These are phyloP conservation scores for Ptilorrhoa leucosticta DNA, from an alignment of 2,113 vertebrate genomes.

Conservation along the genomic window DNA sequence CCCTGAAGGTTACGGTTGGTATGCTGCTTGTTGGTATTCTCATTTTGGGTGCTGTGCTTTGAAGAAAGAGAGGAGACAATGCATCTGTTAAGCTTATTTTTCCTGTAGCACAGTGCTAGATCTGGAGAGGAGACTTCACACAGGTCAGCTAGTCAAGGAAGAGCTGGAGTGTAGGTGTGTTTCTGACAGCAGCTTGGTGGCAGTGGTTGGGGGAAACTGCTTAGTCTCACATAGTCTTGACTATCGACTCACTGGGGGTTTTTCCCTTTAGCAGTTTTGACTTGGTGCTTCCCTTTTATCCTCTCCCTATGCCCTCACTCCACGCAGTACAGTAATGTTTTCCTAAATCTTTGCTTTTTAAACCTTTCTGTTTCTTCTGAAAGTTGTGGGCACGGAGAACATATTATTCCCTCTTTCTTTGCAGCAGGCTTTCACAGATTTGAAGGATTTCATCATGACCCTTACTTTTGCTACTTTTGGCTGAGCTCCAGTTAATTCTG, in stretches of 20 bases:
- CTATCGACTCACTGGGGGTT: neutral
- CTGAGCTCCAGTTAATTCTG: neutral
- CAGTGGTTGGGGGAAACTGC: neutral
- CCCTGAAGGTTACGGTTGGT: neutral
- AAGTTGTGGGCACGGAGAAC: neutral
- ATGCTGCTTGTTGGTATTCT: neutral
- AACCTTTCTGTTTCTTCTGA: neutral
- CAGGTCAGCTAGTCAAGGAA: neutral
- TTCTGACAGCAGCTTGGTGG: neutral
- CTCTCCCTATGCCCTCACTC: neutral
- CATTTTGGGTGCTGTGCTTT: neutral
- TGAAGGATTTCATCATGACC: neutral
- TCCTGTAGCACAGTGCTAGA: neutral
- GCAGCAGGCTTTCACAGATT: neutral
- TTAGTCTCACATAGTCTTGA: neutral
- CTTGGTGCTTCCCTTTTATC: slow-evolving; percentile 5
- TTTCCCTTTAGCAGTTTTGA: neutral
- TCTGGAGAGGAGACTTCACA: neutral
- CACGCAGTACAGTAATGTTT: neutral
- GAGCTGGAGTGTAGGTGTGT: neutral
- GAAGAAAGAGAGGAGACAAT: neutral
- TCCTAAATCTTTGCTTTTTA: neutral
- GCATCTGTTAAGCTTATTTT: neutral
- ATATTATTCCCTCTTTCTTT: neutral
- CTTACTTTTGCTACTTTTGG: neutral